phyloP scores from a whole-genome alignment of 1,140 invertebrate species.

The Papilio helenus region DNA sequence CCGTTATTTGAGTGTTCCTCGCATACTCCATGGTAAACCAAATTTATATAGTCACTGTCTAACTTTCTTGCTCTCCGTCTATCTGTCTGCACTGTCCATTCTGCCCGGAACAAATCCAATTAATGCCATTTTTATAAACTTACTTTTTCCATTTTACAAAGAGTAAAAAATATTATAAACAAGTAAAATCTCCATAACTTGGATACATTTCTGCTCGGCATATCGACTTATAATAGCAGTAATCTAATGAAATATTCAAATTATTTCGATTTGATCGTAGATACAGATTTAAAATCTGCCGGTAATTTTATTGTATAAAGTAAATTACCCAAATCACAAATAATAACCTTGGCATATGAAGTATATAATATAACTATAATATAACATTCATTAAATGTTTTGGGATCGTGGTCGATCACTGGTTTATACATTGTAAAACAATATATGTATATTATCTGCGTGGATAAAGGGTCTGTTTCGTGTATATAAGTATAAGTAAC shows the following conservation, averaged over 20 bases:
- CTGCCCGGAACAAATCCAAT: neutral
- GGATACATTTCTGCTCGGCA: neutral
- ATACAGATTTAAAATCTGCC: neutral
- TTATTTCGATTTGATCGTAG: neutral
- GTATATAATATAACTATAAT: no score
- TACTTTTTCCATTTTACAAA: slow-evolving; percentile 8
- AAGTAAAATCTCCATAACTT: neutral
- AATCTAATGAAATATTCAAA: neutral
- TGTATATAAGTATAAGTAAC: no score
- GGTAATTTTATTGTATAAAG: neutral
- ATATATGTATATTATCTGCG: neutral
- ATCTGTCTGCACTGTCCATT: neutral
- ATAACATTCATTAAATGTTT: neutral
- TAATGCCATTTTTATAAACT: neutral
- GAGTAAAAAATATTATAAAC: neutral
- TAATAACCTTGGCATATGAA: neutral
- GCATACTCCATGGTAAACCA: neutral
- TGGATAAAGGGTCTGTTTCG: neutral
- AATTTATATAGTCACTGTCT: neutral
- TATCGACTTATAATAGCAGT: neutral
- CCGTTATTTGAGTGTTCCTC: neutral
- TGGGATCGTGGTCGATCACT: neutral
- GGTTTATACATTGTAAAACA: neutral
- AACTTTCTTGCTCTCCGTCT: neutral
- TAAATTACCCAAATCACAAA: neutral